Conservation (phyloP, 1,140 invertebrate genomes). For the Diachasma alloeum region DNA sequence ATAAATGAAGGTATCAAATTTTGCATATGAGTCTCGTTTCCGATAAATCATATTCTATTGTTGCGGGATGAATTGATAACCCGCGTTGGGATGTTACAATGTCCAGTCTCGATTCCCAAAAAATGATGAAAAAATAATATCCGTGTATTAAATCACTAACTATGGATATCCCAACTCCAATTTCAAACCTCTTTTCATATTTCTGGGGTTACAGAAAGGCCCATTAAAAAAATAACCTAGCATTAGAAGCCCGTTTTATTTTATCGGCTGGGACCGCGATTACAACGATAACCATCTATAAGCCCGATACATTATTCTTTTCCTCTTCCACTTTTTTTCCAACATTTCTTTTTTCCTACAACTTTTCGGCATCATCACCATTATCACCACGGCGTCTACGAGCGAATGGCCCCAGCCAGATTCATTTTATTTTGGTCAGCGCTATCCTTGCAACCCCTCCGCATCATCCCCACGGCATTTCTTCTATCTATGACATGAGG, state of each 20-base stretch:
- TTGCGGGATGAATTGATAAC: not conserved
- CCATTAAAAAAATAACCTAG: conserved; percentile 44
- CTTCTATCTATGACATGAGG: conserved; percentile 14
- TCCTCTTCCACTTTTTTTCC: not conserved
- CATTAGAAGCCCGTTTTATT: conserved; percentile 43
- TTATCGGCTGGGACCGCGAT: conserved; percentile 38
- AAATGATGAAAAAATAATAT: conserved; percentile 11
- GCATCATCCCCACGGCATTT: not conserved
- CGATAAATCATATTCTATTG: not conserved
- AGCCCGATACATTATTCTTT: conserved; percentile 25
- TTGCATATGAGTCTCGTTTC: not conserved
- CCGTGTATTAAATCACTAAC: conserved; percentile 13
- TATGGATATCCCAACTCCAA: conserved; percentile 23
- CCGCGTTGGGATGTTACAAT: not conserved
- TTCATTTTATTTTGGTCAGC: conserved; percentile 36
- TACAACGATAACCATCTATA: conserved; percentile 46
- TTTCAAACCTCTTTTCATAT: conserved; percentile 31
- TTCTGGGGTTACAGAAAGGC: conserved; percentile 20
- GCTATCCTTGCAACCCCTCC: not conserved
- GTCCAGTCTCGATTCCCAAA: not conserved
- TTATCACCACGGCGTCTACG: conserved; percentile 32
- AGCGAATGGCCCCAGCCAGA: conserved; percentile 20
- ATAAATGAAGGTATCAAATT: too few species aligned
- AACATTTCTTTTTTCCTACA: conserved; percentile 12
- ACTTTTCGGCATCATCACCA: conserved; percentile 22